A percentile compares a stretch with the other conserved stretches of the same genome.
phyloP scores from a whole-genome alignment of 2,888 invertebrate genomes.

The Ophioninae sp. region DNA sequence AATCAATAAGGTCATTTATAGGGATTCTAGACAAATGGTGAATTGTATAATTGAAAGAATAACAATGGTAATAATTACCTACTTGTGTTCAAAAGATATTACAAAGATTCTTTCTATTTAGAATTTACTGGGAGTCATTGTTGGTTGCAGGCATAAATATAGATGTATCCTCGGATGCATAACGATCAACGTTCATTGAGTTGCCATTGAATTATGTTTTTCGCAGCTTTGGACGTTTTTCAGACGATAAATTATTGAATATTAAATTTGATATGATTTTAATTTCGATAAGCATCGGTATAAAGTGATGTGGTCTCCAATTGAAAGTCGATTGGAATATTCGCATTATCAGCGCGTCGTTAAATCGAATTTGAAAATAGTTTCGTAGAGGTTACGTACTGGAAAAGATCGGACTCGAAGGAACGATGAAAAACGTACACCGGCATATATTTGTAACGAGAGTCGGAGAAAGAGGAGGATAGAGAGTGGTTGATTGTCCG shows the following conservation, averaged over 20 bases:
- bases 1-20: no score
- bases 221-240: background rate
- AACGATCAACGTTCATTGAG: no score
- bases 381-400: slow-evolving; percentile 66
- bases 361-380: background rate
- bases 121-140: no score
- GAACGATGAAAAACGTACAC: slow-evolving; percentile 37
- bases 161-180: no score
- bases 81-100: no score
- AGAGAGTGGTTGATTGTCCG: slow-evolving; percentile 45
- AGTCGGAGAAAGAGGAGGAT: slow-evolving; percentile 44
- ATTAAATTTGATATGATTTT: no score
- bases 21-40: no score
- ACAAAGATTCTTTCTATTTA: no score
- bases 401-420: slow-evolving; percentile 58
- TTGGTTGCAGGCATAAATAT: no score
- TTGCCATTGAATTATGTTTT: background rate
- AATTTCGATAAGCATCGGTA: background rate
- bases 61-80: background rate
- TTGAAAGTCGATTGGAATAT: background rate
- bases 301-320: background rate
- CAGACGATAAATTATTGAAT: no score
- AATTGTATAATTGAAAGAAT: background rate
- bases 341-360: background rate
- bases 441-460: slow-evolving; percentile 24